Base-by-base conservation (phyloP, 2,797 vertebrate genomes). In the Karalla daura region DNA sequence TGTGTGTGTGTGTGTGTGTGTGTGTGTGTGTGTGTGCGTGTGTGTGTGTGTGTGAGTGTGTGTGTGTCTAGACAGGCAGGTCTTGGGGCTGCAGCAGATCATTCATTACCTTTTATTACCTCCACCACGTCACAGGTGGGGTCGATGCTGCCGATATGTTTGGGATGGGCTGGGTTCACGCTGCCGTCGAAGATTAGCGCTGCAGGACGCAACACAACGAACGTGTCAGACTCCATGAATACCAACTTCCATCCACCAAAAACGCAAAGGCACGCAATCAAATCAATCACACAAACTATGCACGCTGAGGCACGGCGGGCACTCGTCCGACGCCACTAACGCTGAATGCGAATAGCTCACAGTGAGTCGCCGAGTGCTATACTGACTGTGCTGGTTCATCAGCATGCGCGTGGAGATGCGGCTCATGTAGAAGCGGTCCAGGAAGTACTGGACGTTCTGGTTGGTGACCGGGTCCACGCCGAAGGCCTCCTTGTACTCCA, bases 351-450 rank as follows among this genome's bases (percentile, higher is more conserved):
- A 71, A 83, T 64, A 81, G 86, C 87, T 90, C 89, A 90, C 83
- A 81, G 80, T 74, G 58, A 53, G 63, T 77, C 64, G 85, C 66
- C 33, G 71, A 83, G 73, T 69, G 70, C 75, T 80, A 83, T 84
- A 94, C 97, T 97, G 92, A 99, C 98, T 96, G 88, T 99, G 98
- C 79, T 99, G 98, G 89, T 98, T 99, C 94, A 99, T 99, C 56
- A 99, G 92, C 98, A 99, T 99, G 66, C 98, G 95, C 1, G 94
- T 98, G 12, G 98, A 99, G 91, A 99, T 99, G 46, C 98, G 96
- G 90, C 97, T 99, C 95, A 98, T 98, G 89, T 99, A 99, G 92
- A 99, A 99, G 49, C 98, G 96, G 87, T 99, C 97, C 90, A 99
- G 85, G 88, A 99, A 99, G 81, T 99, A 99, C 79, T 99, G 98